A percentile compares a stretch with the other conserved stretches of the same genome.
These are phyloP conservation scores for Hormaphis cornu DNA, from an alignment of 1,140 invertebrate species.

Conservation along the genomic window DNA sequence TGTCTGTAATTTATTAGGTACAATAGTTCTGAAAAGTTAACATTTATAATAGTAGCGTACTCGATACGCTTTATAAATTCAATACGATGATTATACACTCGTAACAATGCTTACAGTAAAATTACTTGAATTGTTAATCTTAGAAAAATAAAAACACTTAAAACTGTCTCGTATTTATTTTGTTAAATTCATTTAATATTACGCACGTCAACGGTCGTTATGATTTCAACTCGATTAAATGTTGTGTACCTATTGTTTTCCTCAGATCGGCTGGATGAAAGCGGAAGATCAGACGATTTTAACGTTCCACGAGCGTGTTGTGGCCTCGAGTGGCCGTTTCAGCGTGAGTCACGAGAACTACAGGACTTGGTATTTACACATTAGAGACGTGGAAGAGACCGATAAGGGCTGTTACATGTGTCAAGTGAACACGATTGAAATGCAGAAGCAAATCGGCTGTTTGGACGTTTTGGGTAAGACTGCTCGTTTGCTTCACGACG, in stretches of 20 bases:
- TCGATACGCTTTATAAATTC: no score
- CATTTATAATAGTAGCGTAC: no score
- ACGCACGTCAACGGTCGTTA: no score
- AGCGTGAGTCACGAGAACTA: slow-evolving; percentile 64
- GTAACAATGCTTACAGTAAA: no score
- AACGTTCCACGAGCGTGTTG: slow-evolving; percentile 70
- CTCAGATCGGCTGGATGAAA: slow-evolving; percentile 83
- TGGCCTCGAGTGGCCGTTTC: slow-evolving; percentile 78
- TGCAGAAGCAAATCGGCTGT: slow-evolving; percentile 79
- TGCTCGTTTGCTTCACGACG: slow-evolving; percentile 30
- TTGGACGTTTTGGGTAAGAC: slow-evolving; percentile 50
- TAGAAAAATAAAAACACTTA: no score
- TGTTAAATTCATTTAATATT: no score
- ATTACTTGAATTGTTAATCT: no score
- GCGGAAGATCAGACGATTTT: slow-evolving; percentile 81
- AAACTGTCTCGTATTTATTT: no score
- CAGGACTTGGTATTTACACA: slow-evolving; percentile 66
- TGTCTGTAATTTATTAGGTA: no score
- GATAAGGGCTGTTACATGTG: slow-evolving; percentile 73
- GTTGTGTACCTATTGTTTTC: slow-evolving; percentile 39
- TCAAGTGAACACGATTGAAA: slow-evolving; percentile 77
- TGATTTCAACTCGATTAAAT: not conserved
- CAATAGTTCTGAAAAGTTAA: no score
- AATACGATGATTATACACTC: no score
- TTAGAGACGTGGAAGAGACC: slow-evolving; percentile 58